A percentile compares a stretch with the other conserved stretches of the same genome.
Evolutionary conservation across 2,113 vertebrate genomes (phyloP).

Genomic region (Rafetus swinhoei): DNA sequence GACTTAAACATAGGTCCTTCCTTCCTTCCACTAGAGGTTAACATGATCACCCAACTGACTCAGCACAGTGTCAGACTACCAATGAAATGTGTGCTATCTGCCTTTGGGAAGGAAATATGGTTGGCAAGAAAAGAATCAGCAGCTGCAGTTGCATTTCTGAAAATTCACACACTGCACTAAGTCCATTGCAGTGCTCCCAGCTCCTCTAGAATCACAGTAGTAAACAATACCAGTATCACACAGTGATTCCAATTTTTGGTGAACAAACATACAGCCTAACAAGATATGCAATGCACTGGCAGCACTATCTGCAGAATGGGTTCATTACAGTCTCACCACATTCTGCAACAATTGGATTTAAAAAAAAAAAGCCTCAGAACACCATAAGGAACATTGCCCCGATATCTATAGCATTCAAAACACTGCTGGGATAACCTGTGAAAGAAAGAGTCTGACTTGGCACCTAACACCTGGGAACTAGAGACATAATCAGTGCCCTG

Average conservation of each 20-base stretch:
- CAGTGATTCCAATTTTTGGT: background rate
- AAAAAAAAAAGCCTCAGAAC: background rate
- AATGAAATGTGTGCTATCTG: background rate
- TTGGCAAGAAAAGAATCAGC: background rate
- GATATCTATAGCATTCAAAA: fast-evolving
- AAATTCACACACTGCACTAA: background rate
- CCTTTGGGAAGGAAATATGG: background rate
- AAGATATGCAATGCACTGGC: background rate
- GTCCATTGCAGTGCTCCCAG: background rate
- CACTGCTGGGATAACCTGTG: background rate
- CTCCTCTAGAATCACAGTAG: background rate
- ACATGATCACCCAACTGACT: background rate
- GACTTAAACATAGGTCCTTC: background rate
- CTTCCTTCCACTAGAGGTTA: background rate
- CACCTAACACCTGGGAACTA: background rate
- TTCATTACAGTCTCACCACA: background rate
- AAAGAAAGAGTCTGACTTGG: background rate
- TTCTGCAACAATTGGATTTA: background rate
- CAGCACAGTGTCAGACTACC: background rate
- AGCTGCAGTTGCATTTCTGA: background rate
- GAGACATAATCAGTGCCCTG: background rate
- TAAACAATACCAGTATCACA: background rate
- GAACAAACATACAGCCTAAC: background rate
- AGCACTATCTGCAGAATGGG: background rate
- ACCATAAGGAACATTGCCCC: background rate